Evolutionary conservation across 1,140 invertebrate genomes (phyloP).

Genomic region (Luehdorfia chinensis): DNA sequence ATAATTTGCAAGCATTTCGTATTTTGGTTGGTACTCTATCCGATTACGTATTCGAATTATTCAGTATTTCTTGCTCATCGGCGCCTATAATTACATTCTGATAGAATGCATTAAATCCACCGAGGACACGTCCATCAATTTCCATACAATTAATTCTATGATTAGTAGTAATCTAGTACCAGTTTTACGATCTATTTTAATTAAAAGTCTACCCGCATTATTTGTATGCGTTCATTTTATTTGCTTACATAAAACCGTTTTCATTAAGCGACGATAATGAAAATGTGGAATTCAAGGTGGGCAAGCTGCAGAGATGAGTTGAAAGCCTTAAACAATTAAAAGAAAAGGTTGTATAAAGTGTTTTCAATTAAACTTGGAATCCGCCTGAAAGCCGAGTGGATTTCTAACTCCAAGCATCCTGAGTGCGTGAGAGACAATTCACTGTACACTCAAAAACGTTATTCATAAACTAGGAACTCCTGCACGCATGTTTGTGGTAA

Average conservation of each 20-base stretch:
- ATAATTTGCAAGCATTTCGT: conserved; percentile 25
- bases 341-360: conserved; percentile 59
- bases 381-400: conserved; percentile 44
- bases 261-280: conserved; percentile 32
- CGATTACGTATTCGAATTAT: conserved; percentile 68
- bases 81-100: conserved; percentile 70
- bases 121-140: conserved; percentile 55
- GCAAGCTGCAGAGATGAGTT: conserved; percentile 30
- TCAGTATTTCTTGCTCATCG: conserved; percentile 69
- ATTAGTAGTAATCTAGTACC: conserved; percentile 55
- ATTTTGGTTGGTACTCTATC: conserved; percentile 39
- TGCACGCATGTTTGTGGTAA: too few relatives aligned
- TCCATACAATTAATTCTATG: conserved; percentile 67
- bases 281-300: conserved; percentile 24
- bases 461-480: too few relatives aligned
- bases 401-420: conserved; percentile 39
- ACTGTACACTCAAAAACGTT: too few relatives aligned
- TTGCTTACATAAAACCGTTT: conserved; percentile 23
- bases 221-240: conserved; percentile 7
- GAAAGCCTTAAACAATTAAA: conserved; percentile 57
- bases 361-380: conserved; percentile 70
- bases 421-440: conserved; percentile 47
- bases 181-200: conserved; percentile 35
- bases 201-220: conserved; percentile 13
- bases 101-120: conserved; percentile 68